These are phyloP conservation scores for Tragelaphus buxtoni DNA, from an alignment of 2,113 vertebrate genomes.

Conservation along the genomic window DNA sequence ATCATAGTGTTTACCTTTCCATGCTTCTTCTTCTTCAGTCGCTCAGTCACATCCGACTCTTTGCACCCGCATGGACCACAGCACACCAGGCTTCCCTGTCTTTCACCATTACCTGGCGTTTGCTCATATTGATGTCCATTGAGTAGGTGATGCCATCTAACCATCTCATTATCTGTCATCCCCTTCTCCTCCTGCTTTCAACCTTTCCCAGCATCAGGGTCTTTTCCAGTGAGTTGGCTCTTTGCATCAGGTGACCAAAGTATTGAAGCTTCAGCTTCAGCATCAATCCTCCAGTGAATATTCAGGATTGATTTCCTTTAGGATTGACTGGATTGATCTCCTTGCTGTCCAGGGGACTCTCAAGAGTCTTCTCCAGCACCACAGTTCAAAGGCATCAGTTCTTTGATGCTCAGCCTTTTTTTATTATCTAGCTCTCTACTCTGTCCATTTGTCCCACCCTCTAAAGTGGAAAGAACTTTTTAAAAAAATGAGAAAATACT, in stretches of 20 bases:
- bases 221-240: not conserved
- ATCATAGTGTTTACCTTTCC: not conserved
- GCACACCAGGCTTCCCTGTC: not conserved
- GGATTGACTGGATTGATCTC: not conserved
- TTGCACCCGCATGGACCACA: accelerated
- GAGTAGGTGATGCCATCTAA: not conserved
- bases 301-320: not conserved
- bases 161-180: not conserved
- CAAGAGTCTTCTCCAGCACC: not conserved
- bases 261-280: not conserved
- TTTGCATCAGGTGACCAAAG: not conserved
- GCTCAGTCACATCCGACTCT: not conserved
- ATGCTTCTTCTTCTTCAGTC: accelerated
- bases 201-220: not conserved
- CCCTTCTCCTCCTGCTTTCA: not conserved
- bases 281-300: not conserved
- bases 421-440: not conserved
- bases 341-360: not conserved
- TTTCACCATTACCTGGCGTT: not conserved
- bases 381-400: not conserved
- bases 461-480: not conserved
- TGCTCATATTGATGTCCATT: not conserved
- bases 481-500: not conserved
- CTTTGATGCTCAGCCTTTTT: not conserved
- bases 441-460: not conserved